phyloP scores from a whole-genome alignment of 37 sponge, comb jelly and placozoan genomes.

The Corticium candelabrum region DNA sequence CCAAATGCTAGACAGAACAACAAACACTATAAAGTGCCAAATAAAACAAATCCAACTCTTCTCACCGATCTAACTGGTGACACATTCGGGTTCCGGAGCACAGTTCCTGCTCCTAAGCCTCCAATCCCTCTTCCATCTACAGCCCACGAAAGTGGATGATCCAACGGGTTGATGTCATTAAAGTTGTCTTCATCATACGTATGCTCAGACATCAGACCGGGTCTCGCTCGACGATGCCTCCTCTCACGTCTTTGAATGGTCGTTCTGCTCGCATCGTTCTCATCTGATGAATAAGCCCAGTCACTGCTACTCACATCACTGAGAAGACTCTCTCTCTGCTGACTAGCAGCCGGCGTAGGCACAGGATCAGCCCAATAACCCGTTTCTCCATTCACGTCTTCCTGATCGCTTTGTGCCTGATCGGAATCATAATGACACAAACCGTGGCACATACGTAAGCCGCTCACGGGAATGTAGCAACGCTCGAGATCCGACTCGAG shows the following conservation, averaged over 20 bases:
- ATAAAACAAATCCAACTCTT: background rate
- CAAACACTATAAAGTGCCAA: background rate
- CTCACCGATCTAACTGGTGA: background rate
- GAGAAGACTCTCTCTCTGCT: background rate
- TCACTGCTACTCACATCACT: background rate
- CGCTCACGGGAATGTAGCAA: background rate
- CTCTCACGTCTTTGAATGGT: background rate
- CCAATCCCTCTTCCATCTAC: slow-evolving; percentile 67
- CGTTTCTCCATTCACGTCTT: background rate
- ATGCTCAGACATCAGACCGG: background rate
- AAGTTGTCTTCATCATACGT: background rate
- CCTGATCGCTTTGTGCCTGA: background rate
- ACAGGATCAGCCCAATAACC: background rate
- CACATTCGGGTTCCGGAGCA: slow-evolving; percentile 12
- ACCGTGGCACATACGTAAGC: background rate
- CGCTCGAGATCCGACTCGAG: slow-evolving; percentile 11
- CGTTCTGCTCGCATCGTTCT: background rate
- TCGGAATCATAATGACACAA: background rate
- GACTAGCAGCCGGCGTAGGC: background rate
- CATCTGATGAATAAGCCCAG: background rate
- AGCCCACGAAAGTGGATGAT: slow-evolving; percentile 74
- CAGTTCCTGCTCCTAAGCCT: slow-evolving; percentile 13
- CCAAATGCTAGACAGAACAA: no score
- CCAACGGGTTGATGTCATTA: background rate
- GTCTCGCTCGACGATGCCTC: background rate